These are phyloP conservation scores for Brachionus rubens DNA, from an alignment of 1,140 invertebrate genomes.

Conservation along the genomic window DNA sequence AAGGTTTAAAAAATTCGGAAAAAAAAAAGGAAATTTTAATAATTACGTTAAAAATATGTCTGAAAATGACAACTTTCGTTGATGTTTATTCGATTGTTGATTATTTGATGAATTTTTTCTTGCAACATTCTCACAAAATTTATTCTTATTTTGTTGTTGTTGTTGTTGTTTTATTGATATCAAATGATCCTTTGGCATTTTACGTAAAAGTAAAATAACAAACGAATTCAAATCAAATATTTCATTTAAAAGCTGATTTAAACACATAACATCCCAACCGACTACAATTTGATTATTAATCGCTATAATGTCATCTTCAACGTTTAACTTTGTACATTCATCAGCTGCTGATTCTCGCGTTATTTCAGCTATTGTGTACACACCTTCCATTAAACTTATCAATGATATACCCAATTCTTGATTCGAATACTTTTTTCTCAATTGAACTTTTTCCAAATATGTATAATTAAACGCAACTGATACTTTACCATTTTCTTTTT, in stretches of 20 bases:
- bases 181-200: slow-evolving; percentile 34
- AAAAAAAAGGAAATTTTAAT: too few species aligned
- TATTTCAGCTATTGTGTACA: slow-evolving; percentile 42
- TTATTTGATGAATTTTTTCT: neutral
- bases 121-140: neutral
- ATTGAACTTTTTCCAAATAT: slow-evolving; percentile 34
- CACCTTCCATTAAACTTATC: slow-evolving; percentile 19
- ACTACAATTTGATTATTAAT: slow-evolving; percentile 35
- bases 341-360: slow-evolving; percentile 11
- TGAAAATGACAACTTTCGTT: slow-evolving; percentile 29
- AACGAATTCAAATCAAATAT: neutral
- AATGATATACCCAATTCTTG: slow-evolving; percentile 15
- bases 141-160: slow-evolving; percentile 23
- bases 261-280: slow-evolving; percentile 7
- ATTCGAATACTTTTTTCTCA: neutral
- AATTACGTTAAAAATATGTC: slow-evolving; percentile 37
- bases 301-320: slow-evolving; percentile 37
- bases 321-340: slow-evolving; percentile 33
- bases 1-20: too few species aligned
- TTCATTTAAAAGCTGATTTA: slow-evolving; percentile 4
- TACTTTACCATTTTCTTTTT: slow-evolving; percentile 40
- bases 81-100: neutral
- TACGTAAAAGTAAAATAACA: slow-evolving; percentile 13
- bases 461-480: slow-evolving; percentile 28
- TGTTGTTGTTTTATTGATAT: slow-evolving; percentile 6